Evolutionary conservation across 92 coral and sea anemone species (phyloP).

Genomic region (Bergia puertoricense): DNA sequence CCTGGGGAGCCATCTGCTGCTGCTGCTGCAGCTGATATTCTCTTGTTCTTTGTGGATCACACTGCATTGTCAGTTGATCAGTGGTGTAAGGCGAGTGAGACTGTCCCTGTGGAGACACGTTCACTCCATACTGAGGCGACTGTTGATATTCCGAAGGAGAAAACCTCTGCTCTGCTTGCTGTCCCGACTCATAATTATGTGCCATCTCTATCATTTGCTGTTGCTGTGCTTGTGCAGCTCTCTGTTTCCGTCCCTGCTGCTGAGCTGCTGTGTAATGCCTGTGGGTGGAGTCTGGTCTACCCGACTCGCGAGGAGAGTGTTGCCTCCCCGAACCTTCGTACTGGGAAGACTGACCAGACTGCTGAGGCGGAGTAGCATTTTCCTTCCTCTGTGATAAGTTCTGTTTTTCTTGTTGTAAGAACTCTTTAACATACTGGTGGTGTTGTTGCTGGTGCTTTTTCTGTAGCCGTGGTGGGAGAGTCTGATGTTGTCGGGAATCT

Average conservation of each 20-base stretch:
- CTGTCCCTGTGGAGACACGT: conserved; percentile 32
- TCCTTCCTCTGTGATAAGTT: conserved; percentile 34
- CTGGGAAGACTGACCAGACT: conserved; percentile 12
- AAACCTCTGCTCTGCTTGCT: conserved; percentile 32
- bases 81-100: conserved; percentile 24
- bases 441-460: conserved; percentile 88
- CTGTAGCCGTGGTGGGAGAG: conserved; percentile 86
- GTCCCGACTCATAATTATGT: conserved; percentile 35
- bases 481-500: conserved; percentile 68
- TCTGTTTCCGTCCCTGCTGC: conserved; percentile 53
- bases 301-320: conserved; percentile 16
- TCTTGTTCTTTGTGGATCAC: conserved; percentile 48
- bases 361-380: conserved; percentile 42
- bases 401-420: conserved; percentile 47
- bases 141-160: conserved; percentile 50
- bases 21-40: conserved; percentile 68
- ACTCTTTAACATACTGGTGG: conserved; percentile 70
- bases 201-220: conserved; percentile 16
- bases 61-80: conserved; percentile 62
- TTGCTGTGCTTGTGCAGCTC: conserved; percentile 51
- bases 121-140: conserved; percentile 38
- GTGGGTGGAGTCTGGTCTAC: conserved; percentile 24
- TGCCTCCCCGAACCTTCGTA: conserved; percentile 46
- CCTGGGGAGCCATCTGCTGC: conserved; percentile 58
- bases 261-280: conserved; percentile 43